Percentiles rank a stretch among this genome's conserved stretches.
Conservation (phyloP, 2,888 invertebrate species). For the Ennomos fuscantarius region DNA sequence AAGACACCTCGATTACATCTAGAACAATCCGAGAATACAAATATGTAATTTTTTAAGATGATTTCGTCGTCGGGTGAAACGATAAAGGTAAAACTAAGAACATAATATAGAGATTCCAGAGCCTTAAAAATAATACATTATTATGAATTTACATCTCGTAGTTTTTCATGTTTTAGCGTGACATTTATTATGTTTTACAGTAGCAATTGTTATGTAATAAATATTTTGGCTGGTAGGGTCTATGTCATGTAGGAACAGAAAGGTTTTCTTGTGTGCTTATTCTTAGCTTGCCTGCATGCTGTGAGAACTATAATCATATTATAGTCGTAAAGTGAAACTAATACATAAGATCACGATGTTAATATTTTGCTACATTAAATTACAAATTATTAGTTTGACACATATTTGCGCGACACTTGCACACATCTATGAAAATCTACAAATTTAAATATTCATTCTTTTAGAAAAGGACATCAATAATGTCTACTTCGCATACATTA, state of each 20-base stretch:
- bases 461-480: constrained; percentile 33
- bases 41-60: background rate
- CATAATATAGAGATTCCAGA: constrained; percentile 19
- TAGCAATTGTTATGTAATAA: background rate
- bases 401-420: constrained; percentile 33
- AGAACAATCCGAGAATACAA: too few relatives aligned
- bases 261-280: background rate
- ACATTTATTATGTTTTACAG: background rate
- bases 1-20: too few relatives aligned
- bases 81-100: constrained; percentile 3
- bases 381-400: constrained; percentile 34
- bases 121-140: background rate
- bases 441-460: constrained; percentile 38
- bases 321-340: constrained; percentile 40
- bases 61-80: background rate
- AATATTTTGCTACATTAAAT: constrained; percentile 11
- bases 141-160: constrained; percentile 4
- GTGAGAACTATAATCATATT: constrained; percentile 50
- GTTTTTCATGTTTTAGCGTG: constrained; percentile 1
- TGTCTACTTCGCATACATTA: constrained; percentile 46
- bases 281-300: background rate
- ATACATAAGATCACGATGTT: constrained; percentile 8
- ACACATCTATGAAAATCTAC: constrained; percentile 46
- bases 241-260: background rate
- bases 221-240: background rate